Evolutionary conservation across 64 coral and sea anemone species (phyloP).

Genomic region (Stylophora pistillata): DNA sequence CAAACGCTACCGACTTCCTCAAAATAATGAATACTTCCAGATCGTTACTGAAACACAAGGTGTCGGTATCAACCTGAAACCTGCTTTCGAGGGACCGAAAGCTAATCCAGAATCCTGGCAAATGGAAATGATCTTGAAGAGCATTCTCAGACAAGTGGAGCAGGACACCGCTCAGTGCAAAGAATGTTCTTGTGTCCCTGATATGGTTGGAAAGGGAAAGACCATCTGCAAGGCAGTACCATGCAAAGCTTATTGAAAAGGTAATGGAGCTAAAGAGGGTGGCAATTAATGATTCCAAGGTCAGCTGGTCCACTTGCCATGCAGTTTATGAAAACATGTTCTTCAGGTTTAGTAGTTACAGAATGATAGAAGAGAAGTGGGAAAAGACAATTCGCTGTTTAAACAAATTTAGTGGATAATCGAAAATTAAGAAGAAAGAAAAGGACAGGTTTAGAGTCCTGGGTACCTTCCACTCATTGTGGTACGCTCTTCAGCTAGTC

Average conservation of each 20-base stretch:
- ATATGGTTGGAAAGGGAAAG: constrained; percentile 69
- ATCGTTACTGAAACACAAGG: constrained; percentile 56
- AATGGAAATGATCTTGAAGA: not conserved
- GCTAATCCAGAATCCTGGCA: not conserved
- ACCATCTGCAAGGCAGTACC: constrained; percentile 27
- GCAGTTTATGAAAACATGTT: too few relatives aligned
- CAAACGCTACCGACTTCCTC: not conserved
- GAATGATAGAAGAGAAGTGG: too few relatives aligned
- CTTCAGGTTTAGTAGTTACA: too few relatives aligned
- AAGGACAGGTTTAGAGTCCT: too few relatives aligned
- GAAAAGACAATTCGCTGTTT: too few relatives aligned
- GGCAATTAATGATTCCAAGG: too few relatives aligned
- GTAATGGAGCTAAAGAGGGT: too few relatives aligned
- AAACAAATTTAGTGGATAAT: too few relatives aligned
- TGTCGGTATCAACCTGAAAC: constrained; percentile 61
- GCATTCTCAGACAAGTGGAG: constrained; percentile 25
- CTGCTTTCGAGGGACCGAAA: constrained; percentile 10
- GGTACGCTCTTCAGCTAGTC: too few relatives aligned
- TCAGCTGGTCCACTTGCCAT: too few relatives aligned
- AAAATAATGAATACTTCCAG: constrained; percentile 63
- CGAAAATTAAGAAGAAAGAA: too few relatives aligned
- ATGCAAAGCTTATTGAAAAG: not conserved
- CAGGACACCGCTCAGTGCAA: constrained; percentile 20
- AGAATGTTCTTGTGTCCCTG: constrained; percentile 42
- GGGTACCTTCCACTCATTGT: too few relatives aligned